phyloP scores from a whole-genome alignment of 2,113 vertebrate species.

The Heliornis fulica region DNA sequence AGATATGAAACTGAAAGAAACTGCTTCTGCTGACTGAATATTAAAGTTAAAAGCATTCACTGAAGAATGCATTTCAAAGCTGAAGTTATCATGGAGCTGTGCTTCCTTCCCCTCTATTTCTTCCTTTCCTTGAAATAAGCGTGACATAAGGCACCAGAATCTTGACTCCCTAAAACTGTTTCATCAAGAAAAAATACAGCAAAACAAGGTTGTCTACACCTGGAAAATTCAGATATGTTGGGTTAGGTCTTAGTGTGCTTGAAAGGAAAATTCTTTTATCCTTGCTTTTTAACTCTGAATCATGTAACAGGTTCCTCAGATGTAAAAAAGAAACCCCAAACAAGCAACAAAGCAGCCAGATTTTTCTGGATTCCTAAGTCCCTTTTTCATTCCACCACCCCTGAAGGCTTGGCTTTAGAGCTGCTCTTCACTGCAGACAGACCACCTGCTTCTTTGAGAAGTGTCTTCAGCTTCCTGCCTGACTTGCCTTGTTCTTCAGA shows the following conservation, averaged over 20 bases:
- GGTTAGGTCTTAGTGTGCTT: background rate
- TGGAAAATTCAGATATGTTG: background rate
- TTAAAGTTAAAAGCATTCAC: background rate
- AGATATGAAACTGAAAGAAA: background rate
- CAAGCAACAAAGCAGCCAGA: too few species aligned
- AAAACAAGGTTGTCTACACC: background rate
- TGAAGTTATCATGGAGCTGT: background rate
- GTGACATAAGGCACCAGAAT: background rate
- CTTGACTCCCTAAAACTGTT: background rate
- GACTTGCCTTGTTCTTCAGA: background rate
- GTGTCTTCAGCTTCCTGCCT: background rate
- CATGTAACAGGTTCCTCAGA: background rate
- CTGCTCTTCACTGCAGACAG: background rate
- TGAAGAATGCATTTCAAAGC: background rate
- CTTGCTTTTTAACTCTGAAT: background rate
- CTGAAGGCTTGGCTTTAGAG: background rate
- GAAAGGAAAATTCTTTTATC: background rate
- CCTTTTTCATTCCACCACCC: background rate
- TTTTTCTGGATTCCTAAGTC: background rate
- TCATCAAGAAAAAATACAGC: background rate
- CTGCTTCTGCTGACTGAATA: background rate
- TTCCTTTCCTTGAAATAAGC: background rate
- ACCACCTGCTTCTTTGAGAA: background rate
- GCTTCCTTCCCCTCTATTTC: background rate
- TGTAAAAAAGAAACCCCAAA: background rate